phyloP scores from a whole-genome alignment of 2,888 invertebrate genomes.

The Smittia sp. region DNA sequence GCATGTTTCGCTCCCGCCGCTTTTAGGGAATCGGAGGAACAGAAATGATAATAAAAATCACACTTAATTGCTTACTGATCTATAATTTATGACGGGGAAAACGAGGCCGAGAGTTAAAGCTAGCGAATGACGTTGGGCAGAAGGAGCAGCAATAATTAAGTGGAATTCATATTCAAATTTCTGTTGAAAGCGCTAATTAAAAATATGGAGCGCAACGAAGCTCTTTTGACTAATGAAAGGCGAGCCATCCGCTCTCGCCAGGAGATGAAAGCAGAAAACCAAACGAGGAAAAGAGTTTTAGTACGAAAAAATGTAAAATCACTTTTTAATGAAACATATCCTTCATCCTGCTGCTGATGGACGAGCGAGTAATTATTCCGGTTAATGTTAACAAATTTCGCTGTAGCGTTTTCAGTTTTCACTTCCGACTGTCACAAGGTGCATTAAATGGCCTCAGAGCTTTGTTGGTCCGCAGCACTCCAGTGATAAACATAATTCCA shows the following conservation, averaged over 20 bases:
- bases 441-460: background rate
- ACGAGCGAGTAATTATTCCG: no score
- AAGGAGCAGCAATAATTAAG: background rate
- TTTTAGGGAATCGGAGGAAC: background rate
- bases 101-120: background rate
- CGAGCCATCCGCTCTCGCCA: background rate
- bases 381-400: background rate
- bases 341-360: background rate
- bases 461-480: background rate
- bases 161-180: background rate
- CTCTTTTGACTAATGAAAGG: background rate
- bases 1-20: background rate
- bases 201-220: background rate
- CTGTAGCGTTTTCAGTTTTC: background rate
- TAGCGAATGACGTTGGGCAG: background rate
- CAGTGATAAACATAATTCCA: slow-evolving; percentile 30
- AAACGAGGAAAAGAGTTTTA: background rate
- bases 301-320: slow-evolving; percentile 3
- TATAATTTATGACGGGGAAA: slow-evolving; percentile 14
- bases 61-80: slow-evolving; percentile 21
- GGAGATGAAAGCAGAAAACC: background rate
- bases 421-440: background rate
- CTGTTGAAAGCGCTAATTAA: background rate
- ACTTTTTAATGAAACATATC: slow-evolving; percentile 2
- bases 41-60: slow-evolving; percentile 33